Base-by-base conservation (phyloP, 2,113 vertebrate species). In the Takifugu flavidus region DNA sequence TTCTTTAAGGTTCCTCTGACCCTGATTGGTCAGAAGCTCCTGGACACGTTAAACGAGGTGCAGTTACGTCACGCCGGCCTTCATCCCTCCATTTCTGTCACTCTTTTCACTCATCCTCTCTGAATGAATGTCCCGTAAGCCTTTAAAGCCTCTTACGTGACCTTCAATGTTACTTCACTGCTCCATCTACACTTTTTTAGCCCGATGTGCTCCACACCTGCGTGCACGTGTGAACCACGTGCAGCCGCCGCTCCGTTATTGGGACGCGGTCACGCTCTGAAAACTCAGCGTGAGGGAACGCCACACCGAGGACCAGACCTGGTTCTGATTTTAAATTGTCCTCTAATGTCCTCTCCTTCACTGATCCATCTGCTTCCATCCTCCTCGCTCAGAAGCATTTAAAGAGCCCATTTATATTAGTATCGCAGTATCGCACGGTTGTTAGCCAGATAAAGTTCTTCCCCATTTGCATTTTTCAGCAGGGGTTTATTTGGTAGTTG, bases 281-380 rank as follows among this genome's bases (percentile, higher is more conserved):
- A 75, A 83, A 75, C 47, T 57, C 65, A 67, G 64, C 50, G 62
- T 72, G 61, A 56, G 56, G 6, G 56, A 25, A 76, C 80, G 77
- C 68, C 79, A 76, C 89, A 83, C 87, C 2, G 74, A 89, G 89
- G 88, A 90, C 79, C 83, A 87, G 87, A 60, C 89, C 90, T 88
- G 79, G 76, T 90, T 91, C 77, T 89, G 90, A 92, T 91, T 91
- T 91, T 90, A 90, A 77, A 81, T 57, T 59, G 63, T 86, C 82
- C 74, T 88, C 88, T 87, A 89, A 84, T 58, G 63, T 63, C 68
- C 69, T 70, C 71, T 70, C 59, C 67, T 78, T 74, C 67, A 58
- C 55, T 62, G 60, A 60, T 25, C 39, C 31, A 47, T 67, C 59
- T 57, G 66, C 74, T 15, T 68, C 56, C 50, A 63, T 56, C 53